Percentiles rank a stretch among this genome's conserved stretches.
phyloP scores from a whole-genome alignment of 2,113 vertebrate species.

The Verasper variegatus region DNA sequence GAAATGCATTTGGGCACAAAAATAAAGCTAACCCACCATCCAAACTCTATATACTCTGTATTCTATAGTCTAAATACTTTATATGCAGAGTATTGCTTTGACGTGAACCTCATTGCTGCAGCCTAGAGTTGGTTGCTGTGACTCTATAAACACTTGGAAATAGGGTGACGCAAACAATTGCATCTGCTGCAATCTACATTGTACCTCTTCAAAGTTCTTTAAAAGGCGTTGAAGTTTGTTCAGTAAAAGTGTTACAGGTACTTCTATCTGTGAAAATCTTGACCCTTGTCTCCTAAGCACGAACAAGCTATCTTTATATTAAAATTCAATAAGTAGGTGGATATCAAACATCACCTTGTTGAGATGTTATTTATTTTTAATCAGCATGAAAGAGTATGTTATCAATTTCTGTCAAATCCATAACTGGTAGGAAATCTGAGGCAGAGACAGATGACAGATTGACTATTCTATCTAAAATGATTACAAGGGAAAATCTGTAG shows the following conservation, averaged over 20 bases:
- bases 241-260: not conserved
- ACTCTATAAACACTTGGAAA: too few species aligned
- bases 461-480: not conserved
- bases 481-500: not conserved
- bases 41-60: too few species aligned
- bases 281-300: not conserved
- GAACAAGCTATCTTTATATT: not conserved
- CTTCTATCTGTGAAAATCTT: not conserved
- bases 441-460: not conserved
- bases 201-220: not conserved
- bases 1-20: too few species aligned
- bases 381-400: not conserved
- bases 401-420: not conserved
- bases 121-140: too few species aligned
- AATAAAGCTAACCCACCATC: too few species aligned
- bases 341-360: not conserved
- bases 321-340: not conserved
- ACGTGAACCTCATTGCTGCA: too few species aligned
- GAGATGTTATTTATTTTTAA: not conserved
- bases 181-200: too few species aligned
- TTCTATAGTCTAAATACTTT: too few species aligned
- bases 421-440: not conserved
- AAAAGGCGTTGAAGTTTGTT: not conserved
- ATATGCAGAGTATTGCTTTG: too few species aligned
- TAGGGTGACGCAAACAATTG: too few species aligned